A percentile compares a stretch with the other conserved stretches of the same genome.
Evolutionary conservation across 2,113 vertebrate genomes (phyloP).

Genomic region (Axis porcinus): DNA sequence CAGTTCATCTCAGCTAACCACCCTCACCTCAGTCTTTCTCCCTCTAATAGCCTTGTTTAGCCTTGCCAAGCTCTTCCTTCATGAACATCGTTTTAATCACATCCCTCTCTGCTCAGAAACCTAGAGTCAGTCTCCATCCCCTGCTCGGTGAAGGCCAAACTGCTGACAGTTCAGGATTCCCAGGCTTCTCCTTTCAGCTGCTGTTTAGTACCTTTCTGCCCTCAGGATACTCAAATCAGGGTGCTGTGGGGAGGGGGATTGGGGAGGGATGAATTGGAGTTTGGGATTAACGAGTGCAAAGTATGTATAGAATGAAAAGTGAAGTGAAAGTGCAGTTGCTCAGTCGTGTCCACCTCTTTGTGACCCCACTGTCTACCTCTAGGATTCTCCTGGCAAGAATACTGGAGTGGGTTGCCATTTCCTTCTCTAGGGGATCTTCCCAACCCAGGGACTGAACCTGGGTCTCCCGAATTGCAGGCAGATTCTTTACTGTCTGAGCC

Average conservation of each 20-base stretch:
- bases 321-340: background rate
- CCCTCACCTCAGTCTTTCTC: background rate
- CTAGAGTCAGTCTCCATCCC: background rate
- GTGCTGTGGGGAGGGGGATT: rapidly evolving
- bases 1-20: background rate
- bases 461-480: background rate
- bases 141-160: background rate
- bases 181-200: background rate
- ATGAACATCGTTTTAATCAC: background rate
- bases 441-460: background rate
- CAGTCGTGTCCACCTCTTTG: background rate
- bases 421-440: background rate
- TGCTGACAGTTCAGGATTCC: background rate
- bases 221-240: background rate
- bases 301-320: background rate
- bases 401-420: background rate
- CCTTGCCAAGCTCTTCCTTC: background rate
- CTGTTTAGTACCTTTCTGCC: background rate
- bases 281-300: background rate
- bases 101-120: background rate
- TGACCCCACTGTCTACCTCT: background rate
- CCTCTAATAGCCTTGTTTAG: background rate
- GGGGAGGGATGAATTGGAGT: background rate
- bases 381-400: background rate
- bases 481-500: background rate